These are phyloP conservation scores for Eueides isabella DNA, from an alignment of 1,140 invertebrate species.

Conservation along the genomic window DNA sequence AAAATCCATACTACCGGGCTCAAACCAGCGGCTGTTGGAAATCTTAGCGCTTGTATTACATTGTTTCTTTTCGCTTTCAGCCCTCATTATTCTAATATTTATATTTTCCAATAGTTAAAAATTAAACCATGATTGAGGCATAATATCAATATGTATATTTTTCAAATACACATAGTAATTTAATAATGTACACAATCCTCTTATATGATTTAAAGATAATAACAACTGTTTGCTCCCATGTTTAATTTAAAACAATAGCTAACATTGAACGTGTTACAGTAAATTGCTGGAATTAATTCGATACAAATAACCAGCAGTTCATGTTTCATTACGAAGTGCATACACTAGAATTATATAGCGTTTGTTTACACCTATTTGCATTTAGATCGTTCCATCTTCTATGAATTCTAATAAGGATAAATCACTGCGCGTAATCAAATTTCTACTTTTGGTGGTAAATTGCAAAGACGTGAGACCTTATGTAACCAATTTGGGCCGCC, in stretches of 20 bases:
- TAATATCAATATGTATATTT: constrained; percentile 4
- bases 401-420: constrained; percentile 68
- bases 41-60: no score
- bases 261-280: constrained; percentile 14
- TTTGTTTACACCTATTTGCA: constrained; percentile 69
- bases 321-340: constrained; percentile 34
- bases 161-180: background rate
- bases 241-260: constrained; percentile 28
- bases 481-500: constrained; percentile 45
- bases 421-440: constrained; percentile 58
- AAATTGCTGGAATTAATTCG: constrained; percentile 36
- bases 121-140: background rate
- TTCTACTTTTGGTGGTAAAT: constrained; percentile 52
- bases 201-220: constrained; percentile 6
- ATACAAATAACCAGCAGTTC: constrained; percentile 38
- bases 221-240: constrained; percentile 23
- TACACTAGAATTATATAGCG: constrained; percentile 43
- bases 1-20: no score
- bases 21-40: no score
- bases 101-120: no score
- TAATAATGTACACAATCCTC: constrained; percentile 4
- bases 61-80: no score
- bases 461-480: constrained; percentile 43
- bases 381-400: constrained; percentile 63
- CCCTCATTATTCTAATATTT: no score